A percentile compares a stretch with the other conserved stretches of the same genome.
These are phyloP conservation scores for Catostomus latipinnis DNA, from an alignment of 2,797 vertebrate genomes.

Conservation along the genomic window DNA sequence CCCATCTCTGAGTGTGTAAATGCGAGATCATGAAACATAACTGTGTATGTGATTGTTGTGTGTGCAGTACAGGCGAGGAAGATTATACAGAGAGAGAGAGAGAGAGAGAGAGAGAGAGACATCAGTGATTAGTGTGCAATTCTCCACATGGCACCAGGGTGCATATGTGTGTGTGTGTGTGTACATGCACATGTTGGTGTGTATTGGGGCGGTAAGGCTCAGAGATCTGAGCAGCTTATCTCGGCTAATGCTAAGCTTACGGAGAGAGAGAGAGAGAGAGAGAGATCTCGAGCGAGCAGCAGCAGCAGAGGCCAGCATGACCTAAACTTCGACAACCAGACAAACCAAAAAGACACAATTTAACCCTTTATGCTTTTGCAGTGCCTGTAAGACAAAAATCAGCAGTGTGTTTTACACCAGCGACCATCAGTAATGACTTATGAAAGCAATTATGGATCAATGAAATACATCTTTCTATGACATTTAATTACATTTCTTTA, in stretches of 20 bases:
- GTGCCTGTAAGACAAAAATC: no score
- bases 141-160: conserved; percentile 55
- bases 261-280: conserved; percentile 17
- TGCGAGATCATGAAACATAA: conserved; percentile 30
- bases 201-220: conserved; percentile 18
- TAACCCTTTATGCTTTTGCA: neutral
- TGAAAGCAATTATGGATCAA: no score
- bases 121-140: conserved; percentile 73
- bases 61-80: neutral
- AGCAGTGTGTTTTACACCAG: no score
- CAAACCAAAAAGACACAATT: neutral
- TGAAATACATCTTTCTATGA: no score
- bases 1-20: conserved; percentile 1
- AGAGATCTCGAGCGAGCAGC: no score
- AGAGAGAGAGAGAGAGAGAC: neutral
- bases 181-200: neutral
- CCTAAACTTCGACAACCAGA: no score
- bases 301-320: no score
- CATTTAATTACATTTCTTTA: neutral
- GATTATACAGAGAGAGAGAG: conserved; percentile 37
- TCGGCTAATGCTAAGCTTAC: conserved; percentile 78
- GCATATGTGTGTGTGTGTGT: conserved; percentile 10
- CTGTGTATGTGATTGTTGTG: conserved; percentile 22
- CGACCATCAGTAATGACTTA: no score
- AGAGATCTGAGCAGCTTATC: conserved; percentile 82